Evolutionary conservation across 2,797 vertebrate species (phyloP).

Genomic region (Apodemus agrarius): DNA sequence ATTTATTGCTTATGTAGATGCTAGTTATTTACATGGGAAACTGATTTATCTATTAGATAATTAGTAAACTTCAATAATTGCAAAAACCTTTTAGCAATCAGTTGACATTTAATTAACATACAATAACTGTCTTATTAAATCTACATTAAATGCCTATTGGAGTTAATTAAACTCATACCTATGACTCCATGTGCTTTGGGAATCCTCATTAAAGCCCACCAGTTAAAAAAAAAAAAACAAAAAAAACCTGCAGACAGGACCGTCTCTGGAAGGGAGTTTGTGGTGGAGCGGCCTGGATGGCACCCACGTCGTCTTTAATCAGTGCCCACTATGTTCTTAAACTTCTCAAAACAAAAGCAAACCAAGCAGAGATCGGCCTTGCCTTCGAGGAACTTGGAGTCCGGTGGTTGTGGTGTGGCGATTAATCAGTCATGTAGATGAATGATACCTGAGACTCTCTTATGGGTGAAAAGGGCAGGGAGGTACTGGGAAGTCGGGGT

Average conservation of each 20-base stretch:
- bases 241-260: constrained; percentile 60
- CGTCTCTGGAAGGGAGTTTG: constrained; percentile 59
- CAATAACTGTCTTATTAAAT: constrained; percentile 92
- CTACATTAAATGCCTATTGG: constrained; percentile 89
- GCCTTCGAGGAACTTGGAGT: constrained; percentile 56
- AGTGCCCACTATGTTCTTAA: background rate
- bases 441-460: no score
- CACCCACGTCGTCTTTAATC: background rate
- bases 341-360: background rate
- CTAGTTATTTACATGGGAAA: constrained; percentile 86
- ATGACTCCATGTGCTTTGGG: constrained; percentile 80
- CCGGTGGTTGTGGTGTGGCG: background rate
- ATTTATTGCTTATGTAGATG: constrained; percentile 87
- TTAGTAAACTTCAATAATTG: constrained; percentile 90
- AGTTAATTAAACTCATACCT: constrained; percentile 88
- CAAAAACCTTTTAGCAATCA: constrained; percentile 89
- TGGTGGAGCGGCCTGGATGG: constrained; percentile 9
- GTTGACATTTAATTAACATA: constrained; percentile 91
- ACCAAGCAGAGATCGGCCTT: background rate
- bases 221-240: constrained; percentile 58
- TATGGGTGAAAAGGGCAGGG: background rate
- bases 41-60: constrained; percentile 91
- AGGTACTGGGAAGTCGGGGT: background rate
- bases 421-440: background rate
- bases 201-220: constrained; percentile 79